Base-by-base conservation (phyloP, 2,113 vertebrate genomes). In the Mionectes macconnelli region DNA sequence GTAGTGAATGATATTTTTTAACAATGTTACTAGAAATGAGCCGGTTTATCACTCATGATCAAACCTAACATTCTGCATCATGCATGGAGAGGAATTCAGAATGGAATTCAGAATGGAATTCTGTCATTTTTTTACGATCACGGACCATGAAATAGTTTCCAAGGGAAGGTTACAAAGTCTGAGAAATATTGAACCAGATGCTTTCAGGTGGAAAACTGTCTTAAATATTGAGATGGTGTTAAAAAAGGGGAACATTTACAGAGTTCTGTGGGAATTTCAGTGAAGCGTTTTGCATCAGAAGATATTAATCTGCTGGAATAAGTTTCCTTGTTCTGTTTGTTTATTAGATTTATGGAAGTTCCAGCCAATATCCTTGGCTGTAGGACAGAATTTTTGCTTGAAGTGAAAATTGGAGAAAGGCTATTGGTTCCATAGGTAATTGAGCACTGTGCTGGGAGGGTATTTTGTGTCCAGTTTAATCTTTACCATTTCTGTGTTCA, bases 71-170 rank as follows among this genome's bases (percentile, higher is more conserved):
- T 84, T 49, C 10, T 62, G 55, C 25, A 12, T 60, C 42, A 8
- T 59, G 60, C 0, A 0, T 44, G 44, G 21, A 39, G 30, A 45
- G 59, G 35, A 24, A 4, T 12, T n/a, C n/a, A n/a, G n/a, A n/a
- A n/a, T n/a, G n/a, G n/a, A n/a, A n/a, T n/a, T n/a, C n/a, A n/a
- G n/a, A n/a, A 12, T 9, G 45, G 56, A 72, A 60, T 82, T 94
- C 35, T 74, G 39, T 28, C 1, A 8, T 84, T 30, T 77, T 77
- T 77, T 87, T 74, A 35, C 11, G 18, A 2, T 47, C 55, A 8
- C 8, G 16, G 39, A 10, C 24, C 9, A 10, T 31, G 33, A 73
- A 57, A 64, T 56, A 55, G 10, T 69, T 88, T 52, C 59, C 59
- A 90, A 47, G 33, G 27, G 19, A 47, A 57, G n/a, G 12, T 67